phyloP scores from a whole-genome alignment of 2,888 invertebrate genomes.

The Nomada lathburiana region DNA sequence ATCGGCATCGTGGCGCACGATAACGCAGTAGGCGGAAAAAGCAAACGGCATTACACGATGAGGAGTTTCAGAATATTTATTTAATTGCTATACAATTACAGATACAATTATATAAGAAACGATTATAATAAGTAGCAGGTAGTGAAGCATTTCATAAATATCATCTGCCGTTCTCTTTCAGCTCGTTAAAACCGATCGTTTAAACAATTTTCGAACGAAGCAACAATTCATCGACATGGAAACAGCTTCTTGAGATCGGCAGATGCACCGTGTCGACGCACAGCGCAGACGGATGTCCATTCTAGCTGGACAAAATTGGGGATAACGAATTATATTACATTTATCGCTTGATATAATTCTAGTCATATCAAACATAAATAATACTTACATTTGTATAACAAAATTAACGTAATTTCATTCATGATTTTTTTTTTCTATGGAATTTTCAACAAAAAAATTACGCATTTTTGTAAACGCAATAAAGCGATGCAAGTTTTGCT shows the following conservation, averaged over 20 bases:
- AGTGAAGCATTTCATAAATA: constrained; percentile 73
- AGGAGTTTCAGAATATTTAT: constrained; percentile 78
- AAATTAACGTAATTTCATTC: too few relatives aligned
- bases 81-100: constrained; percentile 78
- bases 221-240: not conserved
- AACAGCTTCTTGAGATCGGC: constrained; percentile 71
- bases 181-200: constrained; percentile 59
- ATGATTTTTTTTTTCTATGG: too few relatives aligned
- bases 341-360: too few relatives aligned
- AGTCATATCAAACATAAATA: too few relatives aligned
- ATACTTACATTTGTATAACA: too few relatives aligned
- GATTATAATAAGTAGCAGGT: constrained; percentile 79
- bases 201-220: constrained; percentile 15
- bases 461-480: too few relatives aligned
- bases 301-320: too few relatives aligned
- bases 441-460: too few relatives aligned
- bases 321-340: too few relatives aligned
- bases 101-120: constrained; percentile 76
- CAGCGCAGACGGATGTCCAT: too few relatives aligned
- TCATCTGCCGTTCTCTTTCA: constrained; percentile 77
- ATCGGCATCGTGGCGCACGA: constrained; percentile 13
- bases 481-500: too few relatives aligned
- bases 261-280: constrained; percentile 54
- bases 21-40: not conserved
- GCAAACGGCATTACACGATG: constrained; percentile 60